Conservation (phyloP, 2,888 invertebrate species). For the Drosophila multiciliata region DNA sequence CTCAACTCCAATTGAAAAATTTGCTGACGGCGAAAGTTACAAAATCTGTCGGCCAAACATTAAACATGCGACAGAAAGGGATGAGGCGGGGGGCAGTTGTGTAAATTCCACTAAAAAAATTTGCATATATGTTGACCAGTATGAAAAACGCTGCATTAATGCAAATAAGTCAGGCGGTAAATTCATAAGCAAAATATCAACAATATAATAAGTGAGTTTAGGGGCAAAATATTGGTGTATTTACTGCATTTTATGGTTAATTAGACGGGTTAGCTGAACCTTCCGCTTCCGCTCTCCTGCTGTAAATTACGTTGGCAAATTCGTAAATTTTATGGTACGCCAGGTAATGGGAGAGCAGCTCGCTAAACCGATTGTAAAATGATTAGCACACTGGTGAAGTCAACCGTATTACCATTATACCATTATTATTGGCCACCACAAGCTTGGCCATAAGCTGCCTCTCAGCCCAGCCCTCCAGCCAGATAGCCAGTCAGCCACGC, state of each 20-base stretch:
- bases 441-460: constrained; percentile 44
- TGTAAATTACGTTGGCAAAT: constrained; percentile 42
- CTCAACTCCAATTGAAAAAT: constrained; percentile 46
- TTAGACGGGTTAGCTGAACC: constrained; percentile 52
- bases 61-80: neutral
- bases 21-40: constrained; percentile 43
- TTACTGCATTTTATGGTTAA: constrained; percentile 67
- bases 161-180: constrained; percentile 56
- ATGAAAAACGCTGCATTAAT: constrained; percentile 49
- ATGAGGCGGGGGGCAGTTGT: constrained; percentile 8
- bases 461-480: neutral
- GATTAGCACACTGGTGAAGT: constrained; percentile 56
- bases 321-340: constrained; percentile 60
- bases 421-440: constrained; percentile 44
- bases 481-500: neutral
- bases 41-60: neutral
- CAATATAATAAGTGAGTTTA: constrained; percentile 6
- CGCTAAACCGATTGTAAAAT: constrained; percentile 62
- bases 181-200: constrained; percentile 41
- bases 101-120: constrained; percentile 31
- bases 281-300: constrained; percentile 35
- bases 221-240: constrained; percentile 41
- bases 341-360: constrained; percentile 23
- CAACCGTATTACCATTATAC: constrained; percentile 48
- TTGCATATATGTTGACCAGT: constrained; percentile 24